phyloP scores from a whole-genome alignment of 2,888 invertebrate genomes.

The Blomia tropicalis region DNA sequence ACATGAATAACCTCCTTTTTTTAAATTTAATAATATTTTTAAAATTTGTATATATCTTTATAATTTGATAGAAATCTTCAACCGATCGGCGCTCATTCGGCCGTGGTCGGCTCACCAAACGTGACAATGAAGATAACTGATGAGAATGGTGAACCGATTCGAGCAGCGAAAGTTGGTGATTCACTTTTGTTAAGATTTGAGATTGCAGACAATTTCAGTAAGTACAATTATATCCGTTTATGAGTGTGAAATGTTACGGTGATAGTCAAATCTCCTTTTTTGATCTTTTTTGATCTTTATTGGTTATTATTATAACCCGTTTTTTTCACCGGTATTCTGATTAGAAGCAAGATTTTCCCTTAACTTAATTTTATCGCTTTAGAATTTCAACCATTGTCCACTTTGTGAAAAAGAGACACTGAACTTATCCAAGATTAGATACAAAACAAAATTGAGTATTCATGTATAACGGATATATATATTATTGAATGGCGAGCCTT shows the following conservation, averaged over 20 bases:
- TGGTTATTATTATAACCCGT: neutral
- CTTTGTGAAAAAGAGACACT: too few relatives aligned
- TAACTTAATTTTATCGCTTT: too few relatives aligned
- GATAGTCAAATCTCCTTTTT: neutral
- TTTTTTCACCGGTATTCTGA: too few relatives aligned
- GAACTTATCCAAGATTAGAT: too few relatives aligned
- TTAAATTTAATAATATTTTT: conserved; percentile 21
- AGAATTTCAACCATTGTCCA: too few relatives aligned
- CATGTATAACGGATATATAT: too few relatives aligned
- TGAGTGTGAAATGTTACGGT: too few relatives aligned
- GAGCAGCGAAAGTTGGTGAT: conserved; percentile 78
- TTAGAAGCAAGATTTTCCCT: too few relatives aligned
- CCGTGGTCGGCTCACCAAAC: conserved; percentile 78
- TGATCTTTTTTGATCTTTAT: neutral
- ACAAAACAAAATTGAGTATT: too few relatives aligned
- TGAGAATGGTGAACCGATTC: conserved; percentile 64
- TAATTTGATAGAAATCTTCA: conserved; percentile 39
- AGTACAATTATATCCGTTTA: conserved; percentile 24
- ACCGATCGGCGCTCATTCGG: conserved; percentile 63
- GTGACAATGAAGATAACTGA: conserved; percentile 60
- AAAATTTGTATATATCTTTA: neutral
- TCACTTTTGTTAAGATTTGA: conserved; percentile 76
- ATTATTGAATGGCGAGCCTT: too few relatives aligned
- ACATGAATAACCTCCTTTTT: conserved; percentile 5
- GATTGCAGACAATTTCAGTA: conserved; percentile 71